Conservation (phyloP, 37 sponge, comb jelly and placozoan species). For the Amphimedon queenslandica region DNA sequence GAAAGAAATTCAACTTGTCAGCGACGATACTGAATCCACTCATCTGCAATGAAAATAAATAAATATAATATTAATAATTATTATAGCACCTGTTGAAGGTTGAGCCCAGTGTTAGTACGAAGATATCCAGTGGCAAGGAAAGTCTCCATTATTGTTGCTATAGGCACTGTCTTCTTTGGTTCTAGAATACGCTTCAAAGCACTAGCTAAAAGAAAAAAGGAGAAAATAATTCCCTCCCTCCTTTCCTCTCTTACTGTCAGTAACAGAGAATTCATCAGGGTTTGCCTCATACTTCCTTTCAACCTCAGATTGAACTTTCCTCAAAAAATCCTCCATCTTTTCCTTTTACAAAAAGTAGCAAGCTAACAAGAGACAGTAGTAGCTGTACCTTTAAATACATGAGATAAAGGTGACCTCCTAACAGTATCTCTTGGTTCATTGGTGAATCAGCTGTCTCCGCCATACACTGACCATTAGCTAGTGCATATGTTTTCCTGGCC, state of each 20-base stretch:
- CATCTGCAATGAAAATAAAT: slow-evolving; percentile 38
- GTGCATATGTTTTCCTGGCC: slow-evolving; percentile 81
- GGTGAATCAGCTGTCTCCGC: slow-evolving; percentile 91
- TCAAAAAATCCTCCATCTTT: slow-evolving; percentile 37
- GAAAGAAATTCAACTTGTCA: slow-evolving; percentile 94
- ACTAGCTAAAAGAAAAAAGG: slow-evolving; percentile 8
- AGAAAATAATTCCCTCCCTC: not conserved
- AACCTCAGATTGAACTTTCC: slow-evolving; percentile 35
- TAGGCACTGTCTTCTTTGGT: slow-evolving; percentile 23
- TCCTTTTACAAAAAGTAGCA: slow-evolving; percentile 26
- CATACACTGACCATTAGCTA: slow-evolving; percentile 59
- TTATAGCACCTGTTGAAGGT: slow-evolving; percentile 70
- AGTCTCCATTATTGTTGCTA: slow-evolving; percentile 81
- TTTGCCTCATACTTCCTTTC: slow-evolving; percentile 25
- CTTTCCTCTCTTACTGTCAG: slow-evolving; percentile 17
- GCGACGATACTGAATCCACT: slow-evolving; percentile 92
- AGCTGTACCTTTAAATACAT: slow-evolving; percentile 62
- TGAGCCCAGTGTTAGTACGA: slow-evolving; percentile 68
- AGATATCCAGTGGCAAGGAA: slow-evolving; percentile 90
- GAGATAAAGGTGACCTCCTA: slow-evolving; percentile 91
- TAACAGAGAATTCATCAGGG: slow-evolving; percentile 40
- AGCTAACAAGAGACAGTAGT: not conserved
- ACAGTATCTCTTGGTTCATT: slow-evolving; percentile 94
- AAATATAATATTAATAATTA: not conserved
- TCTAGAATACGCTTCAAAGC: slow-evolving; percentile 19